These are phyloP conservation scores for Eleginops maclovinus DNA, from an alignment of 2,113 vertebrate genomes.

Conservation along the genomic window DNA sequence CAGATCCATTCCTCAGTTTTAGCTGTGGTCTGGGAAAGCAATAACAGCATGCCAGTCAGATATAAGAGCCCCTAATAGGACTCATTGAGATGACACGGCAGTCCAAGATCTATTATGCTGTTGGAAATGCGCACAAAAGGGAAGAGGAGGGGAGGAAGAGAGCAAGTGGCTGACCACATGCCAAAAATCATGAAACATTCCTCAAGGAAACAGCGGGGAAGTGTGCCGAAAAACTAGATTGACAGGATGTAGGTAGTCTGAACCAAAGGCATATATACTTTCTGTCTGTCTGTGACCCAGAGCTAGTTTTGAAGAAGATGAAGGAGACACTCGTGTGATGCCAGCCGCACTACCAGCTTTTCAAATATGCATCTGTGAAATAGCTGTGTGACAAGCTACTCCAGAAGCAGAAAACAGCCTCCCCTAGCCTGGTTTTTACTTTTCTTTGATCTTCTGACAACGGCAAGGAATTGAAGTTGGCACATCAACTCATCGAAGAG, in stretches of 20 bases:
- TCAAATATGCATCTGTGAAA: slow-evolving; percentile 61
- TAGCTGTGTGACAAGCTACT: slow-evolving; percentile 54
- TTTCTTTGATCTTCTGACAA: slow-evolving; percentile 70
- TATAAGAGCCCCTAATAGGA: slow-evolving; percentile 71
- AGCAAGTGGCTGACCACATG: slow-evolving; percentile 37
- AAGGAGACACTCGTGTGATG: slow-evolving; percentile 41
- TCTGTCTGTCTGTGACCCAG: slow-evolving; percentile 33
- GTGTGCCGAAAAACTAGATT: neutral
- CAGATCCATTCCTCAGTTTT: slow-evolving; percentile 50
- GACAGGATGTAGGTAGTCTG: slow-evolving; percentile 22
- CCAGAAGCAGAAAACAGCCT: slow-evolving; percentile 47
- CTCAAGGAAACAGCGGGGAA: slow-evolving; percentile 16
- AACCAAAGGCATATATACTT: slow-evolving; percentile 25
- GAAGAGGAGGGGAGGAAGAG: slow-evolving; percentile 17
- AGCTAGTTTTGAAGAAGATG: slow-evolving; percentile 39
- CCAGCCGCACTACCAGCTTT: slow-evolving; percentile 43
- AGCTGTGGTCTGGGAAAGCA: slow-evolving; percentile 53
- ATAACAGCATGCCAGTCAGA: slow-evolving; percentile 70
- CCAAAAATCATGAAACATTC: slow-evolving; percentile 20
- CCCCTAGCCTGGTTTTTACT: slow-evolving; percentile 30
- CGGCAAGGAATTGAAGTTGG: slow-evolving; percentile 61
- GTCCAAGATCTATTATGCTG: slow-evolving; percentile 52
- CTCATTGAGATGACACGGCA: slow-evolving; percentile 65
- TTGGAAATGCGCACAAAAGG: slow-evolving; percentile 33
- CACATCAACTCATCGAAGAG: slow-evolving; percentile 49